Evolutionary conservation across 2,888 invertebrate genomes (phyloP).

Genomic region (Liopterus haemorrhoidalis): DNA sequence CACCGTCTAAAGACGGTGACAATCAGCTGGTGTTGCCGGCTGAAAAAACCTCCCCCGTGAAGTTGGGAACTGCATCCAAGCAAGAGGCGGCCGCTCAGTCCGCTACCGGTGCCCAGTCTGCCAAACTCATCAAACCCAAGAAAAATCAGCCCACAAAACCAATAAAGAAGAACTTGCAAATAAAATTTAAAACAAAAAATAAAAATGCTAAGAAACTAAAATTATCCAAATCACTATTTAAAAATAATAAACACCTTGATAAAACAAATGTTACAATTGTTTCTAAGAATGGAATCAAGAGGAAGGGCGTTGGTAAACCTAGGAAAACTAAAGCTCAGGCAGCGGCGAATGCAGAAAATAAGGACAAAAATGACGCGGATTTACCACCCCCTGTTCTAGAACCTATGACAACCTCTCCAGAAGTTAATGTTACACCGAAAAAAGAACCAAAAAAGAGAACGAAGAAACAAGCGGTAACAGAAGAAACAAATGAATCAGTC

Average conservation of each 20-base stretch:
- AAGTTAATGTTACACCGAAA: slow-evolving; percentile 26
- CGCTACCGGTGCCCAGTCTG: slow-evolving; percentile 6
- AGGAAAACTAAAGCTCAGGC: slow-evolving; percentile 23
- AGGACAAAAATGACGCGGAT: slow-evolving; percentile 26
- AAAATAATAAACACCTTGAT: slow-evolving; percentile 37
- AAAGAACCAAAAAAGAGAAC: slow-evolving; percentile 30
- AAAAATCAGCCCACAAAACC: slow-evolving; percentile 21
- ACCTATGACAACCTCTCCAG: slow-evolving; percentile 33
- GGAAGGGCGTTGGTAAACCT: slow-evolving; percentile 32
- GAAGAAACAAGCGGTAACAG: slow-evolving; percentile 22
- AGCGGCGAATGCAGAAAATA: slow-evolving; percentile 20
- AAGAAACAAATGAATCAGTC: slow-evolving; percentile 26
- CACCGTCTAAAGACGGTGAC: slow-evolving; percentile 38
- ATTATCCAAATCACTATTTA: slow-evolving; percentile 37
- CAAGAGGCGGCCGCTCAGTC: slow-evolving; percentile 27
- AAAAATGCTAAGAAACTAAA: slow-evolving; percentile 34
- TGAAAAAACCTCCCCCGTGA: slow-evolving; percentile 31
- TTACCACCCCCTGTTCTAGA: slow-evolving; percentile 39
- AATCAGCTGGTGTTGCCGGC: slow-evolving; percentile 29
- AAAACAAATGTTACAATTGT: slow-evolving; percentile 38
- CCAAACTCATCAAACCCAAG: slow-evolving; percentile 18
- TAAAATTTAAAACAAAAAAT: slow-evolving; percentile 39
- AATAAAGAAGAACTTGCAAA: slow-evolving; percentile 30
- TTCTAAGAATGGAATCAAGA: slow-evolving; percentile 40
- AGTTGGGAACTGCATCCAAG: slow-evolving; percentile 31